phyloP scores from a whole-genome alignment of 1,140 invertebrate species.

The Drosophila funebris region DNA sequence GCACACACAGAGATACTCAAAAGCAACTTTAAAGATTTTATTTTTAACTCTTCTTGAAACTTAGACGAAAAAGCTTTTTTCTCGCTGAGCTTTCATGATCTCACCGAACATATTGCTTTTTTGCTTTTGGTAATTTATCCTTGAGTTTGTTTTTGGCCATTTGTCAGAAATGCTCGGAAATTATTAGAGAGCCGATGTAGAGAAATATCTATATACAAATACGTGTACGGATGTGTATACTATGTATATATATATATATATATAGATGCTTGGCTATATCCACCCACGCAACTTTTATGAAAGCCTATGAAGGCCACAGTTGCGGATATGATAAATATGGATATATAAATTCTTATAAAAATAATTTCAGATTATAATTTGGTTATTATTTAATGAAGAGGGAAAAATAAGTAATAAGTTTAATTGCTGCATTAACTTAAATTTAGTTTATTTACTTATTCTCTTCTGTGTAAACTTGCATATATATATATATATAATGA shows the following conservation, averaged over 20 bases:
- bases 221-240: not conserved
- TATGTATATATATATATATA: not conserved
- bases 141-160: constrained; percentile 66
- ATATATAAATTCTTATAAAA: not conserved
- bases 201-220: constrained; percentile 13
- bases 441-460: not conserved
- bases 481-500: too few relatives aligned
- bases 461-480: too few relatives aligned
- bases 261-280: constrained; percentile 2
- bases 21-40: constrained; percentile 54
- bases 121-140: constrained; percentile 62
- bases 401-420: too few relatives aligned
- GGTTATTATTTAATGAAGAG: not conserved
- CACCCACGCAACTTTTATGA: constrained; percentile 49
- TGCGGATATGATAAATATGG: not conserved
- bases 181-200: constrained; percentile 48
- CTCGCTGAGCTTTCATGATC: constrained; percentile 66
- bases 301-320: constrained; percentile 48
- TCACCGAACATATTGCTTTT: constrained; percentile 38
- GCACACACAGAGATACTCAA: constrained; percentile 19
- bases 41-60: constrained; percentile 72
- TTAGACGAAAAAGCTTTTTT: constrained; percentile 72
- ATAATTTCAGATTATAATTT: not conserved
- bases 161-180: constrained; percentile 58
- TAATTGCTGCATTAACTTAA: too few relatives aligned